Conservation (phyloP, 2,888 invertebrate species). For the Macrostomum cliftonense region DNA sequence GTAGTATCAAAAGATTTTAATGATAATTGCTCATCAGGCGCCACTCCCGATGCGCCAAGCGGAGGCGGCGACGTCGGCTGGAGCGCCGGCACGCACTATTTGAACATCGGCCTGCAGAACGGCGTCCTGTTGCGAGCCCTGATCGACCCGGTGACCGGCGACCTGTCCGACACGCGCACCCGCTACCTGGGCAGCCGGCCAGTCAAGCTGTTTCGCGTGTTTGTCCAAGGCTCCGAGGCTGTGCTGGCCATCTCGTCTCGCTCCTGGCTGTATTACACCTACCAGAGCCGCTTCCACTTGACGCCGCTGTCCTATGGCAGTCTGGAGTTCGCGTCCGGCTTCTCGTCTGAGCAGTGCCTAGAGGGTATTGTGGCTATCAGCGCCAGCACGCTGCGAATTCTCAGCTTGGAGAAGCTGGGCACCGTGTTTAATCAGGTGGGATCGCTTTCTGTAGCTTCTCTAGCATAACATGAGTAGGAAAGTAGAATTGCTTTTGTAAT, state of each 20-base stretch:
- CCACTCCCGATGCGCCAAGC: neutral
- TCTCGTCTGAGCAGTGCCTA: constrained; percentile 81
- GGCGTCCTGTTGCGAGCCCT: constrained; percentile 80
- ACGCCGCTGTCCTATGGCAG: constrained; percentile 89
- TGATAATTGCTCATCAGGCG: too few relatives aligned
- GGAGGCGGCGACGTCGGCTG: neutral
- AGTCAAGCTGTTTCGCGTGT: constrained; percentile 82
- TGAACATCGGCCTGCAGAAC: constrained; percentile 91
- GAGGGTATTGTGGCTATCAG: constrained; percentile 98
- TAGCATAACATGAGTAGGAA: too few relatives aligned
- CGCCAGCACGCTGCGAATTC: constrained; percentile 82
- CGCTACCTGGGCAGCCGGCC: constrained; percentile 84
- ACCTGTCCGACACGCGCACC: constrained; percentile 84
- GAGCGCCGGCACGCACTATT: constrained; percentile 58
- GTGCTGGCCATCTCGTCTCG: constrained; percentile 82
- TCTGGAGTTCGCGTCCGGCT: constrained; percentile 88
- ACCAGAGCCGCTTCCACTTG: constrained; percentile 71
- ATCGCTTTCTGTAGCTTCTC: too few relatives aligned
- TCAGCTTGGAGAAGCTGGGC: constrained; percentile 88
- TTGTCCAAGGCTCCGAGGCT: constrained; percentile 50
- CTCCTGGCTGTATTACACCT: constrained; percentile 92
- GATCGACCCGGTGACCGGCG: constrained; percentile 81
- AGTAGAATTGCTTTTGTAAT: too few relatives aligned
- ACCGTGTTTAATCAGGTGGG: constrained; percentile 76
- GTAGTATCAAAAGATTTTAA: too few relatives aligned